A percentile compares a stretch with the other conserved stretches of the same genome.
Conservation (phyloP, 1,140 invertebrate genomes). For the Epicauta chinensis region DNA sequence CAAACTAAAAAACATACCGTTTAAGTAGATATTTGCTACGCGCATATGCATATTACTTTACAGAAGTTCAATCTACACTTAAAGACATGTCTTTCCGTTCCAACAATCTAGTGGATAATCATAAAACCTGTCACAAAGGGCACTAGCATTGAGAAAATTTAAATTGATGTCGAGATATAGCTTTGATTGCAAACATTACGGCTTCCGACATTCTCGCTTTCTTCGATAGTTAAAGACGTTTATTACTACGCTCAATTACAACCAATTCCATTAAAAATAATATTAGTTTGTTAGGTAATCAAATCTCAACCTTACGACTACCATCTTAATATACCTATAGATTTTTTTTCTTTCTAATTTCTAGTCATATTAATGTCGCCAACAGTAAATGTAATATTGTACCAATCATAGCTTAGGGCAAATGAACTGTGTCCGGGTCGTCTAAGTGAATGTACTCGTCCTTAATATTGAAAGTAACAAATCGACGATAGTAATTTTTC, state of each 20-base stretch:
- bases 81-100: conserved; percentile 10
- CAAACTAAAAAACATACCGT: conserved; percentile 31
- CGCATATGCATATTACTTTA: conserved; percentile 31
- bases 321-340: neutral
- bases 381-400: too few relatives aligned
- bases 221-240: conserved; percentile 29
- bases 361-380: too few relatives aligned
- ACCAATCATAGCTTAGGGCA: too few relatives aligned
- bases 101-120: conserved; percentile 3
- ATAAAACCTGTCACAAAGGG: conserved; percentile 5
- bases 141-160: conserved; percentile 17
- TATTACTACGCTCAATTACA: conserved; percentile 32
- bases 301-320: conserved; percentile 20
- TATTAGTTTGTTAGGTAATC: conserved; percentile 18
- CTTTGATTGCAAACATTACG: conserved; percentile 32
- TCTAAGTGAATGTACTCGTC: conserved; percentile 13
- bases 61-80: conserved; percentile 9
- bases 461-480: conserved; percentile 17
- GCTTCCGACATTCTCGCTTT: conserved; percentile 33
- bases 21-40: conserved; percentile 34
- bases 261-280: conserved; percentile 29
- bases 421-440: conserved; percentile 5
- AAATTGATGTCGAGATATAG: conserved; percentile 19
- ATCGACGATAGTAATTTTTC: conserved; percentile 10
- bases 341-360: too few relatives aligned